These are phyloP conservation scores for Cantharis lateralis DNA, from an alignment of 2,888 invertebrate species.

Conservation along the genomic window DNA sequence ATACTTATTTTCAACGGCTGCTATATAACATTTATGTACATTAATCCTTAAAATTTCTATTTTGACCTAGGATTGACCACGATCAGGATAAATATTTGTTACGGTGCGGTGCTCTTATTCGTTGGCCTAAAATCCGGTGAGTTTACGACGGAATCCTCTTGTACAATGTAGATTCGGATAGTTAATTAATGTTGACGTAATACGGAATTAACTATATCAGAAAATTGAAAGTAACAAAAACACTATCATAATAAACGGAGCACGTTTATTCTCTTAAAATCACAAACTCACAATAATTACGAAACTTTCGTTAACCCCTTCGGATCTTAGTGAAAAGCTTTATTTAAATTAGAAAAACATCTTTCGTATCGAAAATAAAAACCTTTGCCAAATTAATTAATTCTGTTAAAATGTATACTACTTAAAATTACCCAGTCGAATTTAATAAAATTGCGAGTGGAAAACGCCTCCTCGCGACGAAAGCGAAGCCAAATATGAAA, in stretches of 20 bases:
- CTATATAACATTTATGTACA: too few relatives aligned
- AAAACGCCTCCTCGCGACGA: not conserved
- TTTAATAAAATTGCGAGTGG: not conserved
- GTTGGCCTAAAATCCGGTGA: too few relatives aligned
- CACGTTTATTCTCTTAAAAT: not conserved
- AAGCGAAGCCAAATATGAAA: slow-evolving; percentile 8
- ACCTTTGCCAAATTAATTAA: not conserved
- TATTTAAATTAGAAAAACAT: not conserved
- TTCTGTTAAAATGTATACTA: not conserved
- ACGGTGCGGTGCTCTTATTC: too few relatives aligned
- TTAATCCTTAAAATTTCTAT: too few relatives aligned
- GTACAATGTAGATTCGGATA: too few relatives aligned
- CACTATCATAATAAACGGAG: not conserved
- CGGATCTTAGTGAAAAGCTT: not conserved
- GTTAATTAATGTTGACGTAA: too few relatives aligned
- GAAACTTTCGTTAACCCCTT: not conserved
- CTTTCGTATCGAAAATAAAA: not conserved
- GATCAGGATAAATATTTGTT: too few relatives aligned
- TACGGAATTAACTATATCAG: too few relatives aligned
- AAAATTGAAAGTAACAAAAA: too few relatives aligned
- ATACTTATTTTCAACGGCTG: too few relatives aligned
- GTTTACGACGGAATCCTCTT: too few relatives aligned
- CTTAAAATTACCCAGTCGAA: not conserved
- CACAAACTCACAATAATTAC: not conserved
- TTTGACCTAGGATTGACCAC: too few relatives aligned